Evolutionary conservation across 1,140 invertebrate species (phyloP).

Genomic region (Diploscapter pachys): DNA sequence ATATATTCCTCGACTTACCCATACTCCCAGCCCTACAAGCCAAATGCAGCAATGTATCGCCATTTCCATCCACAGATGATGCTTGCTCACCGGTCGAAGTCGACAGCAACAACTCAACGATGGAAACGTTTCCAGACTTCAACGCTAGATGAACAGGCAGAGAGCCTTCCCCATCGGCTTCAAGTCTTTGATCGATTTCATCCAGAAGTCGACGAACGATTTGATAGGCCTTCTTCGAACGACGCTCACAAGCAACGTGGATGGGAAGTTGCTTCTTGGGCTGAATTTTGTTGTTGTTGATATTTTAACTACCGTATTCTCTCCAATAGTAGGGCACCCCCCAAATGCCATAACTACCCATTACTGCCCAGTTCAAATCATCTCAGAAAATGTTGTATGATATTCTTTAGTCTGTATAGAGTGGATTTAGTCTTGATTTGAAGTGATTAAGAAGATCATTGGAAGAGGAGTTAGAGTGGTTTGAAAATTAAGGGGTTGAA

Average conservation of each 20-base stretch:
- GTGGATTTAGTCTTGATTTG: too few species aligned
- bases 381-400: too few species aligned
- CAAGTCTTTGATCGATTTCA: slow-evolving; percentile 37
- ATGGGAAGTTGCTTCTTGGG: slow-evolving; percentile 46
- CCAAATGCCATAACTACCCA: too few species aligned
- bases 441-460: too few species aligned
- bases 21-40: slow-evolving; percentile 43
- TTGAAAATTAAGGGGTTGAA: too few species aligned
- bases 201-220: slow-evolving; percentile 47
- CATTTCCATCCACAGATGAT: slow-evolving; percentile 41
- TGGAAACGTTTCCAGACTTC: slow-evolving; percentile 42
- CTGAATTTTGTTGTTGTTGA: slow-evolving; percentile 14
- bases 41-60: slow-evolving; percentile 53
- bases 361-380: too few species aligned
- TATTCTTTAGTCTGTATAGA: too few species aligned
- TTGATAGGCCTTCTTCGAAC: slow-evolving; percentile 33
- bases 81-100: slow-evolving; percentile 43
- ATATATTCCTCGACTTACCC: slow-evolving; percentile 13
- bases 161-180: slow-evolving; percentile 36
- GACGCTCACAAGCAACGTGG: slow-evolving; percentile 46
- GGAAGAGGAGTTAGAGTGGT: too few species aligned
- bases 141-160: slow-evolving; percentile 54
- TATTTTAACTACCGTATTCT: background rate
- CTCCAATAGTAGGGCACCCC: too few species aligned
- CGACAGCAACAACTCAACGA: slow-evolving; percentile 44